Evolutionary conservation across 2,888 invertebrate genomes (phyloP).

Genomic region (Galerucella calmariensis): DNA sequence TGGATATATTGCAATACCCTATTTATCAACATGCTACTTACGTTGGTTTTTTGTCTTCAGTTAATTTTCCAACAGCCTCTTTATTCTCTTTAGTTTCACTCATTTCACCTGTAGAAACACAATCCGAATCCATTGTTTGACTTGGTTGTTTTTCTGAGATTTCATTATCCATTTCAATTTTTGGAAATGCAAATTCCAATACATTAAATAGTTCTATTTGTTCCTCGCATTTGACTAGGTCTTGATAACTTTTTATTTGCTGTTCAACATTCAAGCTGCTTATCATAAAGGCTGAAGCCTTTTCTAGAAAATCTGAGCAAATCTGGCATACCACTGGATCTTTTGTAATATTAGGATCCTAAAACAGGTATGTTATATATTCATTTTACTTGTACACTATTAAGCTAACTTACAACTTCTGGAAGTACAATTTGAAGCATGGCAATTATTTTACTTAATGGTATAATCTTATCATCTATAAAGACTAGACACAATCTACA

Average conservation of each 20-base stretch:
- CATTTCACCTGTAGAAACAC: slow-evolving; percentile 34
- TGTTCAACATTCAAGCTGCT: slow-evolving; percentile 45
- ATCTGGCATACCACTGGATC: slow-evolving; percentile 44
- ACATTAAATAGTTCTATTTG: slow-evolving; percentile 44
- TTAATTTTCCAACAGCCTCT: not conserved
- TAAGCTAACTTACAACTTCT: slow-evolving; percentile 41
- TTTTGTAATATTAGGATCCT: slow-evolving; percentile 46
- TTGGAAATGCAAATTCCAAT: slow-evolving; percentile 46
- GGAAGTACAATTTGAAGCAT: slow-evolving; percentile 47
- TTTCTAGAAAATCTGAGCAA: slow-evolving; percentile 43
- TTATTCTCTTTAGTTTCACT: slow-evolving; percentile 28
- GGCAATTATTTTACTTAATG: slow-evolving; percentile 39
- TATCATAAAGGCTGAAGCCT: slow-evolving; percentile 43
- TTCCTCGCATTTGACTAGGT: slow-evolving; percentile 36
- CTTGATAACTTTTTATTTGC: slow-evolving; percentile 46
- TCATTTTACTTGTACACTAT: not conserved
- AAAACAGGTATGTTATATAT: not conserved
- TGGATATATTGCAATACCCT: too few relatives aligned
- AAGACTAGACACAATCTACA: slow-evolving; percentile 47
- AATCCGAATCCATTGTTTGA: slow-evolving; percentile 31
- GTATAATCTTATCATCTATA: slow-evolving; percentile 40
- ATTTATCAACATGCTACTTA: slow-evolving; percentile 10
- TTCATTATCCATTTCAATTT: slow-evolving; percentile 45
- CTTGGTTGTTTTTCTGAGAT: slow-evolving; percentile 21
- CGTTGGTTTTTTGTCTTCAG: slow-evolving; percentile 20